phyloP scores from a whole-genome alignment of 2,888 invertebrate genomes.

The Dichetophora obliterata region DNA sequence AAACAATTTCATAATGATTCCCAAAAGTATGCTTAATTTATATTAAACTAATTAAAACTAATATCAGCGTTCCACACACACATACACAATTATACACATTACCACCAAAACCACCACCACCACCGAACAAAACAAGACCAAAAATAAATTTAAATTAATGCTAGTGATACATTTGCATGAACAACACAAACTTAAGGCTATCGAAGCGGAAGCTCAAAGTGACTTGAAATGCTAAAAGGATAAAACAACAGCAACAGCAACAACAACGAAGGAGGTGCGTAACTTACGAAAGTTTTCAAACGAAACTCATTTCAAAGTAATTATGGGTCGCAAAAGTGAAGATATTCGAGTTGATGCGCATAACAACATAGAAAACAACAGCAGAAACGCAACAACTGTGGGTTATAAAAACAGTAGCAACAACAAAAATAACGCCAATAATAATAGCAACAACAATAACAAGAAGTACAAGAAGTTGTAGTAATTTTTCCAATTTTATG shows the following conservation, averaged over 20 bases:
- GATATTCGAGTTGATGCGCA: conserved; percentile 56
- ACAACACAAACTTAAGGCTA: not conserved
- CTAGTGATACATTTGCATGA: not conserved
- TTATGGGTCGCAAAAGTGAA: conserved; percentile 64
- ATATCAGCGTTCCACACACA: not conserved
- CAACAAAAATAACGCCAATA: no score
- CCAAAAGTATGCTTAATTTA: conserved; percentile 24
- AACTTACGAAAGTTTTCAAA: conserved; percentile 62
- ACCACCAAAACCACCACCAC: not conserved
- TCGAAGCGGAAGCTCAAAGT: not conserved
- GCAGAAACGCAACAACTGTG: no score
- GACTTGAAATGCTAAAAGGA: not conserved
- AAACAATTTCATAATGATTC: conserved; percentile 8
- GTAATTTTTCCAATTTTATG: conserved; percentile 15
- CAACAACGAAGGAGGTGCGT: conserved; percentile 57
- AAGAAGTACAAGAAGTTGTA: not conserved
- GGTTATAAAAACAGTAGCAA: no score
- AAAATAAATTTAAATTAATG: conserved; percentile 25
- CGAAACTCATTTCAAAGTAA: conserved; percentile 67
- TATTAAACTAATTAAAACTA: conserved; percentile 29
- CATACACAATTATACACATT: not conserved
- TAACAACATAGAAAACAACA: no score
- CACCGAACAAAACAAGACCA: not conserved
- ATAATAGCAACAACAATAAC: no score
- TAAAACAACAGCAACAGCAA: not conserved